Evolutionary conservation across 2,797 vertebrate species (phyloP).

Genomic region (Phataginus tetradactyla): DNA sequence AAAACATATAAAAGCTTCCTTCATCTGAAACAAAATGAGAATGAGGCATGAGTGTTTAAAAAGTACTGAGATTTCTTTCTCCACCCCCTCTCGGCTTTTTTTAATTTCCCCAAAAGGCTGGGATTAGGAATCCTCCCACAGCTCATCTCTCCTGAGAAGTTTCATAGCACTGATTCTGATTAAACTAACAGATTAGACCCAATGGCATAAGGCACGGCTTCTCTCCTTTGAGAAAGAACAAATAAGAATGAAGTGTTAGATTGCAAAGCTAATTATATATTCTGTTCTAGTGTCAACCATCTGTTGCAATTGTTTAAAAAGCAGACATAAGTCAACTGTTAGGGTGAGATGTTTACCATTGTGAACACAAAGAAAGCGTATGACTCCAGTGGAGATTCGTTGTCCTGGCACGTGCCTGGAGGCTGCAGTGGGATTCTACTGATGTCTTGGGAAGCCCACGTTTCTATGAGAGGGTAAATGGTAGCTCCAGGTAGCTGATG

Average conservation of each 20-base stretch:
- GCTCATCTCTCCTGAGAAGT: slow-evolving; percentile 53
- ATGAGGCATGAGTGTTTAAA: slow-evolving; percentile 26
- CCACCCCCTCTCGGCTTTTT: slow-evolving; percentile 61
- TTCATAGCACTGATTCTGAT: slow-evolving; percentile 64
- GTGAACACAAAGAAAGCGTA: slow-evolving; percentile 62
- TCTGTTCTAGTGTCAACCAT: slow-evolving; percentile 73
- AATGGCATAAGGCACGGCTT: slow-evolving; percentile 72
- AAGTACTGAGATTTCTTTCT: slow-evolving; percentile 57
- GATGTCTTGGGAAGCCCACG: background rate
- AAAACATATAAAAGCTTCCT: background rate
- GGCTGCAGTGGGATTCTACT: background rate
- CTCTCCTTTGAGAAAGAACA: slow-evolving; percentile 69
- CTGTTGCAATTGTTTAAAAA: slow-evolving; percentile 77
- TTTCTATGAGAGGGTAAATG: background rate
- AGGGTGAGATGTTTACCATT: slow-evolving; percentile 66
- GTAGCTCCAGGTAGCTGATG: background rate
- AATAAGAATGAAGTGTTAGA: slow-evolving; percentile 77
- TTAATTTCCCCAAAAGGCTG: slow-evolving; percentile 59
- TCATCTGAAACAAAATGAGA: slow-evolving; percentile 55
- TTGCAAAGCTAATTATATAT: slow-evolving; percentile 75
- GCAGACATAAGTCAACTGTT: slow-evolving; percentile 52
- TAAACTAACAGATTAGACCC: slow-evolving; percentile 76
- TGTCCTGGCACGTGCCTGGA: background rate
- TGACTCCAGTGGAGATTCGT: background rate
- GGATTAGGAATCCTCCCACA: slow-evolving; percentile 74